Base-by-base conservation (phyloP, 2,113 vertebrate genomes). In the Rhea americana region DNA sequence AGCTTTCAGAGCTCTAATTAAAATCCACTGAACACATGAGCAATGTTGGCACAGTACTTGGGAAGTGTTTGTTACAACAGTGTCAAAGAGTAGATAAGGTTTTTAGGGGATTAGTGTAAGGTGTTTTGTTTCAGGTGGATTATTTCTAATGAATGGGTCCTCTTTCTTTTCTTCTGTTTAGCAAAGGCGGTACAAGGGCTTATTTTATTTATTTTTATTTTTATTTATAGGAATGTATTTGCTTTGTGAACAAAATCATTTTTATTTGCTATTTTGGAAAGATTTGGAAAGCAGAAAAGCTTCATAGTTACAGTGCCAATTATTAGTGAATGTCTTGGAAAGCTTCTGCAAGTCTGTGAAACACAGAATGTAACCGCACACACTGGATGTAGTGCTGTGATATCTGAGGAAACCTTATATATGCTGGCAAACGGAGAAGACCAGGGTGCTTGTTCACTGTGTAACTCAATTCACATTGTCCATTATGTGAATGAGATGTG, bases 31-130 rank as follows among this genome's bases (percentile, higher is more conserved):
- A 93, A 93, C 93, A 93, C 70, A 89, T 93, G 94, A 96, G 92
- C 87, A 93, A 65, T 88, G 82, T 93, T 96, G 95, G 95, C 93
- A 90, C 67, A 76, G 86, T 86, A 76, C 94, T 94, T 91, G 89
- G 93, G 75, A 94, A 96, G 96, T 93, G 93, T 97, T 96, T 96
- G 95, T 96, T 97, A 96, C 93, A 95, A 96, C 90, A 82, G 87
- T 97, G 96, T 96, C 95, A 96, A 96, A 96, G 94, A 96, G 95
- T 90, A 96, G 96, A 94, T 92, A 96, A 94, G 93, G 93, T 92
- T 89, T 89, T 95, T 94, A 85, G 72, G 77, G 87, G 89, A 92
- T 95, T 91, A 89, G 66, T 73, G 68, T 85, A 81, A 93, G 85
- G 93, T 85, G 73, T 96, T 91, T 91, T 93, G 83, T 95, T 95